phyloP scores from a whole-genome alignment of 2,113 vertebrate genomes.

The Fulica atra region DNA sequence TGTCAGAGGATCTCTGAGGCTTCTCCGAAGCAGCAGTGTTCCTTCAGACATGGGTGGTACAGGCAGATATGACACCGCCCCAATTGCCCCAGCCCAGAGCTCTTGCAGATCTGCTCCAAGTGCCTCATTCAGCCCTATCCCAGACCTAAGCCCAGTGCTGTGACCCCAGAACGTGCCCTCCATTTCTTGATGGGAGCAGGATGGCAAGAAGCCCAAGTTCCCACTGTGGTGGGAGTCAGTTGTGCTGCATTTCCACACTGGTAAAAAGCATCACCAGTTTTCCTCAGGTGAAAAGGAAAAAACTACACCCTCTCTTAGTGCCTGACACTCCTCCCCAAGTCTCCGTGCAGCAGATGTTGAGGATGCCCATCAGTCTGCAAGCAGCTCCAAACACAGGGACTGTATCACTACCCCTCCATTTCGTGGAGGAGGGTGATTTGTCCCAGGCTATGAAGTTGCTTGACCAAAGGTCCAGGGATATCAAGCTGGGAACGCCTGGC shows the following conservation, averaged over 20 bases:
- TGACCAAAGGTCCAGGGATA: not conserved
- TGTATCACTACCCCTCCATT: not conserved
- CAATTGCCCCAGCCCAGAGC: not conserved
- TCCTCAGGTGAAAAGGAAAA: not conserved
- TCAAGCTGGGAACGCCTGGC: not conserved
- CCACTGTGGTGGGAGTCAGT: not conserved
- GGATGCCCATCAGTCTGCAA: not conserved
- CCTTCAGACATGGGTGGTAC: not conserved
- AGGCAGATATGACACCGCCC: not conserved
- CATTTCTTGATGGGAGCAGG: accelerated
- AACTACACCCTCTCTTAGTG: not conserved
- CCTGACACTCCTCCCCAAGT: not conserved
- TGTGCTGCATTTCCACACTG: not conserved
- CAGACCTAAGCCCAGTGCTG: accelerated
- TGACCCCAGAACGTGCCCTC: not conserved
- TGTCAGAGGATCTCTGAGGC: not conserved
- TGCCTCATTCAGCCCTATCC: accelerated
- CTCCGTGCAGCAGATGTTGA: accelerated
- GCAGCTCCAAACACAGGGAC: not conserved
- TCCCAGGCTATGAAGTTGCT: not conserved
- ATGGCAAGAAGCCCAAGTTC: not conserved
- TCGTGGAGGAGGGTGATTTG: not conserved
- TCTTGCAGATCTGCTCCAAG: not conserved
- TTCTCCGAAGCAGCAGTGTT: not conserved
- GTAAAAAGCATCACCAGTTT: not conserved